Evolutionary conservation across 2,888 invertebrate genomes (phyloP).

Genomic region (Caenorhabditis doughertyi): DNA sequence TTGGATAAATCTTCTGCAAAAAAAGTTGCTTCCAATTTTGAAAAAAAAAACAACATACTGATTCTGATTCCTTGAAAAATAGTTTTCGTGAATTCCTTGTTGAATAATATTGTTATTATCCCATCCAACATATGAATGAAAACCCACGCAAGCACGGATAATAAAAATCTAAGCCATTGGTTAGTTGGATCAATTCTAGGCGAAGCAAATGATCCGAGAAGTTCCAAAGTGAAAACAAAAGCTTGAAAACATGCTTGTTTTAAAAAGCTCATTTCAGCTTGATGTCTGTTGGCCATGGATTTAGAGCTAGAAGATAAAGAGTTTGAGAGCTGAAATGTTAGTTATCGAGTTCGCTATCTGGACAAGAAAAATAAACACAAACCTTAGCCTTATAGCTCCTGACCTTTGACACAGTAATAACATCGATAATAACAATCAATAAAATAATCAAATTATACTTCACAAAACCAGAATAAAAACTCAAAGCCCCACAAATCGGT

Average conservation of each 20-base stretch:
- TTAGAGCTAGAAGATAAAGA: neutral
- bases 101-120: too few species aligned
- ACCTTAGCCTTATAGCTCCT: constrained; percentile 37
- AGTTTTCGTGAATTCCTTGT: too few species aligned
- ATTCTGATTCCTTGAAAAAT: too few species aligned
- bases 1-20: too few species aligned
- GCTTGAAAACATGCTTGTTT: constrained; percentile 68
- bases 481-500: constrained; percentile 47
- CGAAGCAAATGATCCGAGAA: constrained; percentile 65
- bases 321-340: neutral
- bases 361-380: too few species aligned
- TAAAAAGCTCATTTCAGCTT: constrained; percentile 56
- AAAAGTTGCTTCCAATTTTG: too few species aligned
- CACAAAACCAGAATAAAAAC: constrained; percentile 67
- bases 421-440: constrained; percentile 56
- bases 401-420: constrained; percentile 56
- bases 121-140: constrained; percentile 60
- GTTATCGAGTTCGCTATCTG: too few species aligned
- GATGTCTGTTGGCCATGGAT: too few species aligned
- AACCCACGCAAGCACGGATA: constrained; percentile 63
- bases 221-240: constrained; percentile 59
- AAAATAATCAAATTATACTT: constrained; percentile 60
- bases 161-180: constrained; percentile 49
- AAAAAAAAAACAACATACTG: too few species aligned
- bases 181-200: constrained; percentile 17